phyloP scores from a whole-genome alignment of 2,797 vertebrate species.

The Geotrypetes seraphini region DNA sequence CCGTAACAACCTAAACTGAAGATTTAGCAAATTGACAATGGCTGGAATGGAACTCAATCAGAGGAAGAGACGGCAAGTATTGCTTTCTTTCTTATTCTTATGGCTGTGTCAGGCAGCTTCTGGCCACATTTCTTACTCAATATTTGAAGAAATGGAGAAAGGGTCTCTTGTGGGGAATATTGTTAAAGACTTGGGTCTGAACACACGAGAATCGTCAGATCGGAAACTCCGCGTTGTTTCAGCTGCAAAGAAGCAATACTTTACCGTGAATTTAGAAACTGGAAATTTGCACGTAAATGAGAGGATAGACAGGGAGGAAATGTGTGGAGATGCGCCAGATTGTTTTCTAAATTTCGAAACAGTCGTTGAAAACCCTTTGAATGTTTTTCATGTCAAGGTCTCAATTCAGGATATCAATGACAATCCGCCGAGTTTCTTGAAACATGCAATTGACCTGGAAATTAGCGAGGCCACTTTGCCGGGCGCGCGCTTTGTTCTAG shows the following conservation, averaged over 20 bases:
- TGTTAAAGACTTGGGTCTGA: slow-evolving; percentile 33
- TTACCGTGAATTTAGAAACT: slow-evolving; percentile 28
- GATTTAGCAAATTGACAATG: too few relatives aligned
- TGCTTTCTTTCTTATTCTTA: not conserved
- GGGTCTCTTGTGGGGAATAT: slow-evolving; percentile 38
- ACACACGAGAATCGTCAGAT: slow-evolving; percentile 15
- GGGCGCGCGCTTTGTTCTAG: slow-evolving; percentile 22
- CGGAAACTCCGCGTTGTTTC: slow-evolving; percentile 38
- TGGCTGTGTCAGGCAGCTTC: not conserved
- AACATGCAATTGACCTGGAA: slow-evolving; percentile 15
- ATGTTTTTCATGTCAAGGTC: slow-evolving; percentile 29
- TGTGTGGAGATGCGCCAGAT: slow-evolving; percentile 11
- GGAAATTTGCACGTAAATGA: slow-evolving; percentile 36
- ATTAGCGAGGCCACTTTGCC: slow-evolving; percentile 9
- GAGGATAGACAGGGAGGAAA: slow-evolving; percentile 34
- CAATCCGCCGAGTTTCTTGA: slow-evolving; percentile 43
- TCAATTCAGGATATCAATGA: slow-evolving; percentile 59
- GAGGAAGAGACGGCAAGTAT: slow-evolving; percentile 5
- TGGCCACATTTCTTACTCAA: slow-evolving; percentile 39
- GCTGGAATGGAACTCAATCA: too few relatives aligned
- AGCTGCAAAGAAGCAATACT: slow-evolving; percentile 31
- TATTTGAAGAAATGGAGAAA: slow-evolving; percentile 35
- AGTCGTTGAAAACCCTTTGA: slow-evolving; percentile 40
- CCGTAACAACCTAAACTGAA: too few relatives aligned
- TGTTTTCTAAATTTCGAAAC: slow-evolving; percentile 34